phyloP scores from a whole-genome alignment of 2,797 vertebrate species.

The Esox masquinongy region DNA sequence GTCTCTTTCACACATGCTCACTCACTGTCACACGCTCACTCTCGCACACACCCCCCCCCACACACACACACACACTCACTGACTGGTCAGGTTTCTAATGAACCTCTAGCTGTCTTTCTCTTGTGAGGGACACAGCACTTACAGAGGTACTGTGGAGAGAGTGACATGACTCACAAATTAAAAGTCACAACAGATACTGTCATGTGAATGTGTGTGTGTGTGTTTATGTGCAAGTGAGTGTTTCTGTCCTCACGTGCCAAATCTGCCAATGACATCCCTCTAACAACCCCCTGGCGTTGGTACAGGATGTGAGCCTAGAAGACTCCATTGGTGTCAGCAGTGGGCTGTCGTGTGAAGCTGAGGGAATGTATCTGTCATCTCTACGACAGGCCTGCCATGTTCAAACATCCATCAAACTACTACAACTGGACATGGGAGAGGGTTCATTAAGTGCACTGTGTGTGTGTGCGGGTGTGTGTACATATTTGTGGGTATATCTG shows the following conservation, averaged over 20 bases:
- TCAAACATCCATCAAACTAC: slow-evolving; percentile 60
- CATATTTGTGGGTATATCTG: slow-evolving; percentile 12
- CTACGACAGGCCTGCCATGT: slow-evolving; percentile 45
- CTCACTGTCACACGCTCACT: background rate
- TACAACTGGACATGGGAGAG: slow-evolving; percentile 42
- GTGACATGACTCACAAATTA: background rate
- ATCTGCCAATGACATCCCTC: slow-evolving; percentile 8
- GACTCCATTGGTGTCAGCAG: slow-evolving; percentile 38
- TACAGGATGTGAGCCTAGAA: slow-evolving; percentile 36
- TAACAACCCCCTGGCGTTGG: slow-evolving; percentile 18
- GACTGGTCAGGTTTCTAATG: slow-evolving; percentile 26
- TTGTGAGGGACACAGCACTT: background rate
- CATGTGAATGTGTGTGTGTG: background rate
- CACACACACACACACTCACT: slow-evolving; percentile 5
- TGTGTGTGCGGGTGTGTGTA: background rate
- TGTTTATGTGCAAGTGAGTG: background rate
- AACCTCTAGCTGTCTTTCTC: slow-evolving; percentile 25
- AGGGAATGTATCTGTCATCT: slow-evolving; percentile 58
- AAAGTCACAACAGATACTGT: background rate
- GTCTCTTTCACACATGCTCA: background rate
- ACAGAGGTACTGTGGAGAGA: background rate
- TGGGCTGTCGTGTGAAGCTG: slow-evolving; percentile 40
- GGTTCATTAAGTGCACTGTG: slow-evolving; percentile 39
- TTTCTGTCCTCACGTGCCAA: background rate
- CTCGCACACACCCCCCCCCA: slow-evolving; percentile 1